These are phyloP conservation scores for Drosophila nr. perissopoda DNA, from an alignment of 2,888 invertebrate genomes.

Conservation along the genomic window DNA sequence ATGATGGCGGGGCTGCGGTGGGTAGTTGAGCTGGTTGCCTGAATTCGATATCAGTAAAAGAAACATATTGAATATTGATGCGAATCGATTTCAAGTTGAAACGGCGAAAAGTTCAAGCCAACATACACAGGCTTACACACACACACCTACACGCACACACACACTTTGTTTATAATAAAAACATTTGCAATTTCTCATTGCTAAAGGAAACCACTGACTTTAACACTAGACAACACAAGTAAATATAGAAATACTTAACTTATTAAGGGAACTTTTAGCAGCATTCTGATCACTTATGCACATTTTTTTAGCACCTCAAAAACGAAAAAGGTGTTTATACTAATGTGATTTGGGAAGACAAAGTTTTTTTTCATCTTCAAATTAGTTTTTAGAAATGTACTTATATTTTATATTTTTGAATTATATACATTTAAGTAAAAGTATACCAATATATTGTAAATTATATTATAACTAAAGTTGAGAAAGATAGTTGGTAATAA, in stretches of 20 bases:
- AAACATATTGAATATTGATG: conserved; percentile 80
- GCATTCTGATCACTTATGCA: background rate
- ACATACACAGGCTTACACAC: conserved; percentile 18
- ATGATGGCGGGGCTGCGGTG: conserved; percentile 1
- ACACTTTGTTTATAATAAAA: conserved; percentile 76
- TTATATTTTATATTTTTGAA: background rate
- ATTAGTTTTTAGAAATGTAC: background rate
- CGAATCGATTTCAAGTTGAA: conserved; percentile 79
- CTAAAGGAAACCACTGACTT: conserved; percentile 32
- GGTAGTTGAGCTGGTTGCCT: conserved; percentile 14
- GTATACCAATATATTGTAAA: background rate
- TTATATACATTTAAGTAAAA: background rate
- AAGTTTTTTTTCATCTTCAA: background rate
- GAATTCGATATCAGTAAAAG: conserved; percentile 64
- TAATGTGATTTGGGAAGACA: too few relatives aligned
- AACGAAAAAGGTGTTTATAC: background rate
- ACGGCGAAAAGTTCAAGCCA: conserved; percentile 65
- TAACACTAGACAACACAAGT: conserved; percentile 53
- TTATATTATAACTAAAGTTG: background rate
- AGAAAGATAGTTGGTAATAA: background rate
- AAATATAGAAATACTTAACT: background rate
- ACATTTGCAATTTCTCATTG: conserved; percentile 72
- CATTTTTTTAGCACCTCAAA: background rate
- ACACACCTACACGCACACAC: conserved; percentile 6
- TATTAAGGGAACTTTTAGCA: background rate